Evolutionary conservation across 2,113 vertebrate genomes (phyloP), one percentile per base, ranked within the genome.

Genomic region (Tenebrosternarchus preto): DNA sequence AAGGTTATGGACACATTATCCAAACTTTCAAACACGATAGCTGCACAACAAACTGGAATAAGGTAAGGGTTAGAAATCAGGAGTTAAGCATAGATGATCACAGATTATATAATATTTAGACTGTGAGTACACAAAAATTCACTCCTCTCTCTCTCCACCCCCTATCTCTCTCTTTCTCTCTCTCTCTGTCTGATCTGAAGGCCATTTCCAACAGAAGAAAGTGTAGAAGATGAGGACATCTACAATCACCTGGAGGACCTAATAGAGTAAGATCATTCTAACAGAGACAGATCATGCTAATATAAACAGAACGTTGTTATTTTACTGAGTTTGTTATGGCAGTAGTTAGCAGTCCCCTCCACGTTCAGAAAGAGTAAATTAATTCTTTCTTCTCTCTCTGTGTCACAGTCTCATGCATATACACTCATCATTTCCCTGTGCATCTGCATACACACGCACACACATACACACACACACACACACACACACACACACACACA

Each of bases 1-100:
- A 90, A 99, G 97, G 97, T 98, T 73, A 96, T 99, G 91, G 96
- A 98, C 91, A 95, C 97, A 0, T 90, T 99, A 7, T 98, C 97
- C 0, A 96, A 94, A 67, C 95, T 99, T 27, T 99, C 97, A 68
- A 96, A 94, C 43, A 95, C 96, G 8, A 72, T 86, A 0, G 90
- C 93, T 24, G 93, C 96, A 0, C 87, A 96, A 70, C 92, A 94
- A 77, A 94, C 93, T 25, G 96, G 96, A 90, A 94, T 97, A 92
- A 96, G 96, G 97, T 98, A 90, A 22, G 90, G 20, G 25, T 7
- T 1, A 59, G 46, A 59, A 24, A 64, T 1, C 36, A 53, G 4
- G 25, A 27, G n/a, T 39, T 39, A 69, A 11, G 22, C 19, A 39
- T 3, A 27, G 25, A 27, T 4, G 8, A 11, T 9, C 2, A 17